These are phyloP conservation scores for Staurois parvus DNA, from an alignment of 2,797 vertebrate species.

Conservation along the genomic window DNA sequence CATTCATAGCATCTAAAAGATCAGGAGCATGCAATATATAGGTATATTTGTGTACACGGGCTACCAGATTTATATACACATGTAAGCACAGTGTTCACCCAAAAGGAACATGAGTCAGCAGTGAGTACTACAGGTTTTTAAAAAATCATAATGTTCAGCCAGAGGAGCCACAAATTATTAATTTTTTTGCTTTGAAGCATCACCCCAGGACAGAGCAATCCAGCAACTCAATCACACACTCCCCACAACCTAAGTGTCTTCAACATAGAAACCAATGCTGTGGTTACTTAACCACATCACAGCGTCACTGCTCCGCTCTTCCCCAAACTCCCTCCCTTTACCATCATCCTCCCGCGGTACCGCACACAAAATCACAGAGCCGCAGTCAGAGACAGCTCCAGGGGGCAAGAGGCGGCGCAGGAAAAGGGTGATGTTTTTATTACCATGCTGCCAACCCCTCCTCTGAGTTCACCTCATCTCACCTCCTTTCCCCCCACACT, in stretches of 20 bases:
- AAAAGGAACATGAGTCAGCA: slow-evolving; percentile 9
- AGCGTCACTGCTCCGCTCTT: slow-evolving; percentile 27
- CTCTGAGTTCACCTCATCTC: slow-evolving; percentile 59
- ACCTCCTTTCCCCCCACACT: slow-evolving; percentile 43
- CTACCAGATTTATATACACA: too few relatives aligned
- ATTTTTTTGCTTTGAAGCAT: slow-evolving; percentile 38
- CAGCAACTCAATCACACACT: slow-evolving; percentile 35
- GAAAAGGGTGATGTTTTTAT: slow-evolving; percentile 56
- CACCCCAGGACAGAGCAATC: slow-evolving; percentile 6
- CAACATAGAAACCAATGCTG: slow-evolving; percentile 52
- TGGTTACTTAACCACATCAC: slow-evolving; percentile 59
- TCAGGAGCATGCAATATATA: too few relatives aligned
- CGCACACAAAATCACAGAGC: slow-evolving; percentile 53
- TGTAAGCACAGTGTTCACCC: neutral
- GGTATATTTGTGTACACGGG: too few relatives aligned
- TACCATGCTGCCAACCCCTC: slow-evolving; percentile 56
- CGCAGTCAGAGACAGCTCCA: slow-evolving; percentile 56
- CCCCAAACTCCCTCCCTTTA: slow-evolving; percentile 47
- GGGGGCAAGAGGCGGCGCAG: slow-evolving; percentile 54
- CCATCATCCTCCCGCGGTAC: slow-evolving; percentile 27
- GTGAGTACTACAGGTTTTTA: neutral
- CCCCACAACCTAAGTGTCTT: slow-evolving; percentile 56
- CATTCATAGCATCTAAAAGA: too few relatives aligned
- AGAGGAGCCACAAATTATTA: slow-evolving; percentile 16
- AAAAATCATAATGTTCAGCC: slow-evolving; percentile 28